A percentile compares a stretch with the other conserved stretches of the same genome.
These are phyloP conservation scores for Heliothis peltigera DNA, from an alignment of 2,888 invertebrate genomes.

Conservation along the genomic window DNA sequence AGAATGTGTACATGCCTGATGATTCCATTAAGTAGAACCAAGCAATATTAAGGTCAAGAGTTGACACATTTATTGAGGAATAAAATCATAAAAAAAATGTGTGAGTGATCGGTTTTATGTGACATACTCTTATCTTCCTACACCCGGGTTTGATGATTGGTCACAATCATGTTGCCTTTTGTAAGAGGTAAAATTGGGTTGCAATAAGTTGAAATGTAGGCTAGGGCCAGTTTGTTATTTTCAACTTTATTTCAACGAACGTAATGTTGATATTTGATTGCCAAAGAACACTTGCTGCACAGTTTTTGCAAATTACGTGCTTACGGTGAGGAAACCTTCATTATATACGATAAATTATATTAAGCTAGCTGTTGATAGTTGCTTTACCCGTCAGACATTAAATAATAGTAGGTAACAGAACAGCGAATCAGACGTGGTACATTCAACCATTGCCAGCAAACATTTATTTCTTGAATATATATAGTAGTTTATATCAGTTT, in stretches of 20 bases:
- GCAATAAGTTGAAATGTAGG: background rate
- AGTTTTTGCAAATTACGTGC: slow-evolving; percentile 2
- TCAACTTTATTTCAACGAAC: background rate
- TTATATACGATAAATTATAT: slow-evolving; percentile 1
- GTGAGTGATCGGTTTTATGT: background rate
- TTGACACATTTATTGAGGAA: background rate
- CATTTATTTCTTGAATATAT: no score
- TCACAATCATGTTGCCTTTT: slow-evolving; percentile 1
- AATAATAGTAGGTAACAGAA: background rate
- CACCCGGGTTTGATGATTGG: background rate
- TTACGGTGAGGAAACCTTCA: slow-evolving; percentile 1
- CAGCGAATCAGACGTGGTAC: no score
- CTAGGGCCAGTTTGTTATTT: background rate
- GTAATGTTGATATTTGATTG: background rate
- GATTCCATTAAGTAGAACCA: no score
- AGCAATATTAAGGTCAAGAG: background rate
- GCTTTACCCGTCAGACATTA: background rate
- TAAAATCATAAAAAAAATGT: background rate
- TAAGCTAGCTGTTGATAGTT: background rate
- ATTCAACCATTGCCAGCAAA: no score
- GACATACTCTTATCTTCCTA: background rate
- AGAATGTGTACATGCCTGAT: no score
- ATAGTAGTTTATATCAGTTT: no score
- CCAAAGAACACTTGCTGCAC: background rate
- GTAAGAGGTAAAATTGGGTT: background rate